These are phyloP conservation scores for Chloroclystis v-ata DNA, from an alignment of 2,888 invertebrate genomes.

Conservation along the genomic window DNA sequence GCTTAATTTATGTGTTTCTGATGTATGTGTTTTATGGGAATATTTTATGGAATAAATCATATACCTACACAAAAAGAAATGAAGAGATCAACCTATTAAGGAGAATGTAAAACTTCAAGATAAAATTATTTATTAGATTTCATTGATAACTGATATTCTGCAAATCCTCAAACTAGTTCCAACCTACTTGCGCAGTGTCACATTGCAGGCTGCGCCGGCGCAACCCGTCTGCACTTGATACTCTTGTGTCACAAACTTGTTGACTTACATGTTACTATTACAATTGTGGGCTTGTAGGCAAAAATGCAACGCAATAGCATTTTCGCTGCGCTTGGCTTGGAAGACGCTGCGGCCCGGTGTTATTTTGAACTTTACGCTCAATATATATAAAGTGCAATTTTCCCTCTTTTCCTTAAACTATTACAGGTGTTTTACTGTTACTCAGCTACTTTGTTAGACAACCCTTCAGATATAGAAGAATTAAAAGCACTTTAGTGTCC, in stretches of 20 bases:
- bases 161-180: conserved; percentile 2
- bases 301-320: too few relatives aligned
- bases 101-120: too few relatives aligned
- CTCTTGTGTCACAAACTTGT: conserved; percentile 9
- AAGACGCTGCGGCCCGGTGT: too few relatives aligned
- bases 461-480: conserved; percentile 10
- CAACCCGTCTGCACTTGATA: conserved; percentile 11
- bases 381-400: too few relatives aligned
- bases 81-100: too few relatives aligned
- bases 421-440: neutral
- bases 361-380: too few relatives aligned
- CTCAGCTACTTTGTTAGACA: neutral
- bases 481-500: conserved; percentile 20
- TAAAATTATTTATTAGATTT: neutral
- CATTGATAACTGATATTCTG: conserved; percentile 3
- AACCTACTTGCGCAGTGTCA: conserved; percentile 8
- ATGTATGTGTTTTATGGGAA: too few relatives aligned
- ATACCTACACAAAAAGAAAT: too few relatives aligned
- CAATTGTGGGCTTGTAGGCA: neutral
- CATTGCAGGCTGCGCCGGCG: conserved; percentile 13
- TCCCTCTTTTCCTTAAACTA: too few relatives aligned
- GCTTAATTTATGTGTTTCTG: too few relatives aligned
- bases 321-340: too few relatives aligned
- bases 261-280: conserved; percentile 1
- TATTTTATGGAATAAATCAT: too few relatives aligned